Conservation (phyloP, 2,888 invertebrate species). For the Papilio elwesi region DNA sequence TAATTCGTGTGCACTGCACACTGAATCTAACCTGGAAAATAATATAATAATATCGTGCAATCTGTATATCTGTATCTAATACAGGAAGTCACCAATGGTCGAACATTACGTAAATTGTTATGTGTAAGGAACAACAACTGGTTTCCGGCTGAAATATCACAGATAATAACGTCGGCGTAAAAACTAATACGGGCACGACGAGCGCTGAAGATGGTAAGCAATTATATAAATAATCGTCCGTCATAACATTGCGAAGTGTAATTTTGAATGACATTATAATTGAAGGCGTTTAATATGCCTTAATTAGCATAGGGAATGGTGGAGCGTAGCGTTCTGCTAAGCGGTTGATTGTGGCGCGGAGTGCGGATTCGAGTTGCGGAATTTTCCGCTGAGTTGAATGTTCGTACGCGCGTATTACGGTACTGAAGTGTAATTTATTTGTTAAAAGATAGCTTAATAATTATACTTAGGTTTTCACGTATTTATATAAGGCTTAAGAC, state of each 20-base stretch:
- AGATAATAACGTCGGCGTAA: not conserved
- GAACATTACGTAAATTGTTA: not conserved
- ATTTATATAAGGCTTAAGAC: no score
- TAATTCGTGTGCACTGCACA: no score
- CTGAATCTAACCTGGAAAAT: no score
- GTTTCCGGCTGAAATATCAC: not conserved
- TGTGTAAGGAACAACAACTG: not conserved
- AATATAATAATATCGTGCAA: no score
- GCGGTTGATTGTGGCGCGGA: slow-evolving; percentile 1
- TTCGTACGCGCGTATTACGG: not conserved
- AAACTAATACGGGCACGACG: not conserved
- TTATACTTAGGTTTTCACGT: no score
- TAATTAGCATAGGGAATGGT: slow-evolving; percentile 25
- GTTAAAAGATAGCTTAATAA: not conserved
- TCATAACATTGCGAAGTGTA: slow-evolving; percentile 17
- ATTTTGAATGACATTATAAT: slow-evolving; percentile 31
- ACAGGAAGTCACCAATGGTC: not conserved
- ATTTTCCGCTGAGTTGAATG: slow-evolving; percentile 21
- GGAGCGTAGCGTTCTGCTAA: not conserved
- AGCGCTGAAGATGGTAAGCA: not conserved
- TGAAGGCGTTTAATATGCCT: slow-evolving; percentile 23
- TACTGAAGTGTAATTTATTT: not conserved
- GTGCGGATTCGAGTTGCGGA: slow-evolving; percentile 9
- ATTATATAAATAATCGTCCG: slow-evolving; percentile 23
- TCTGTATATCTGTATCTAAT: no score